A percentile compares a stretch with the other conserved stretches of the same genome.
phyloP scores from a whole-genome alignment of 2,797 vertebrate species.

The Alosa sapidissima region DNA sequence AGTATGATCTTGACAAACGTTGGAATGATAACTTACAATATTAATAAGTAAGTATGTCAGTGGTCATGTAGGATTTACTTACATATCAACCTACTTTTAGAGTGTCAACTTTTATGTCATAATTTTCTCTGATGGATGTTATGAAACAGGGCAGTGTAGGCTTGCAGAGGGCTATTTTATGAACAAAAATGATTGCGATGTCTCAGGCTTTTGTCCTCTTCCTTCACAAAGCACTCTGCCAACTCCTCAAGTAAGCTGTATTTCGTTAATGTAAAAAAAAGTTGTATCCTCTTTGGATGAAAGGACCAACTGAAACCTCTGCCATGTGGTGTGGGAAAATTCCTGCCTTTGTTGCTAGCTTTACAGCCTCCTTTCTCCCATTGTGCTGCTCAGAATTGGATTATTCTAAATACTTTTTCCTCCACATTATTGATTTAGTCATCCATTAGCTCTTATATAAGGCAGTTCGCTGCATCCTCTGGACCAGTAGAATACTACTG shows the following conservation, averaged over 20 bases:
- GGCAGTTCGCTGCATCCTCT: conserved; percentile 40
- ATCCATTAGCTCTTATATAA: conserved; percentile 62
- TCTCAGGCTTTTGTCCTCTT: background rate
- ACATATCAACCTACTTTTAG: background rate
- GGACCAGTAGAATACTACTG: background rate
- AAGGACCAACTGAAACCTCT: background rate
- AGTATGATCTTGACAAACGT: no score
- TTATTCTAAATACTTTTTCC: conserved; percentile 64
- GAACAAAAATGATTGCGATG: conserved; percentile 5
- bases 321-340: background rate
- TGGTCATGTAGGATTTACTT: no score
- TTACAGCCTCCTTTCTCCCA: conserved; percentile 32
- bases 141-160: background rate
- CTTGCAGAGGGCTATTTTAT: background rate
- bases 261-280: background rate
- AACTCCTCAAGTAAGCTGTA: background rate
- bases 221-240: background rate
- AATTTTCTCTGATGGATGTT: background rate
- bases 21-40: no score
- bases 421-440: conserved; percentile 65
- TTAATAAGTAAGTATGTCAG: no score
- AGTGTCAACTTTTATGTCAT: background rate
- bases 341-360: background rate
- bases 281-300: background rate
- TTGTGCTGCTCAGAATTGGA: conserved; percentile 62